A percentile compares a stretch with the other conserved stretches of the same genome.
phyloP scores from a whole-genome alignment of 2,888 invertebrate species.

The Therioaphis trifolii region DNA sequence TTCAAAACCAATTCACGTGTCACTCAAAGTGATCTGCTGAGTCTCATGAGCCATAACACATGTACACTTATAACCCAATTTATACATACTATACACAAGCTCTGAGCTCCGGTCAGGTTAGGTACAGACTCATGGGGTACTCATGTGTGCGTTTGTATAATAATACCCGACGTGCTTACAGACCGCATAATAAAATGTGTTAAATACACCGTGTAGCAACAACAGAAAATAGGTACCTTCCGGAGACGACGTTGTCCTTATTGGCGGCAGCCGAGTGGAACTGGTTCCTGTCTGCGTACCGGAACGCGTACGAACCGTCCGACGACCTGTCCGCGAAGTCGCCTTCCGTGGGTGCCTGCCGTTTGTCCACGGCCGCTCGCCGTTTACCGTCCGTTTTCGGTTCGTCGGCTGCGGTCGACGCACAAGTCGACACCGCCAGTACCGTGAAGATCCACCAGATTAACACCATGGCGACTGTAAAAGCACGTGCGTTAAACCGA shows the following conservation, averaged over 20 bases:
- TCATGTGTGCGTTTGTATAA: too few species aligned
- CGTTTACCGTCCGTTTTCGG: neutral
- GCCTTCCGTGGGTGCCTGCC: conserved; percentile 56
- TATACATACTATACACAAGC: too few species aligned
- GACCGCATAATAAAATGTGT: neutral
- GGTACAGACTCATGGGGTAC: too few species aligned
- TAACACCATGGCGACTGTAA: neutral
- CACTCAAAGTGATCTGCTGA: too few species aligned
- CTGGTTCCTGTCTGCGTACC: conserved; percentile 78
- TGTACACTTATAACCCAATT: too few species aligned
- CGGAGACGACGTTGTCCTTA: conserved; percentile 76
- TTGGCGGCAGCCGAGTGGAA: conserved; percentile 77
- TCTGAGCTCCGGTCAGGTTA: too few species aligned
- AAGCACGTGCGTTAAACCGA: neutral
- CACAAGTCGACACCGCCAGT: neutral
- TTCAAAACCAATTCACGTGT: too few species aligned
- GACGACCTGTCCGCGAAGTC: conserved; percentile 67
- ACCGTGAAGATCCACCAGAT: neutral
- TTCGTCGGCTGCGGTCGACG: neutral
- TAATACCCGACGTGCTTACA: neutral
- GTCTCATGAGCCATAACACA: too few species aligned
- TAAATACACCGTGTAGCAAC: too few species aligned
- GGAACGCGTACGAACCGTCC: conserved; percentile 82
- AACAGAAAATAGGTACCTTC: conserved; percentile 65
- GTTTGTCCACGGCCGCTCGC: neutral